Evolutionary conservation across 2,888 invertebrate species (phyloP), one percentile per base, ranked within the genome.

Genomic region (Drosophila mettleri): DNA sequence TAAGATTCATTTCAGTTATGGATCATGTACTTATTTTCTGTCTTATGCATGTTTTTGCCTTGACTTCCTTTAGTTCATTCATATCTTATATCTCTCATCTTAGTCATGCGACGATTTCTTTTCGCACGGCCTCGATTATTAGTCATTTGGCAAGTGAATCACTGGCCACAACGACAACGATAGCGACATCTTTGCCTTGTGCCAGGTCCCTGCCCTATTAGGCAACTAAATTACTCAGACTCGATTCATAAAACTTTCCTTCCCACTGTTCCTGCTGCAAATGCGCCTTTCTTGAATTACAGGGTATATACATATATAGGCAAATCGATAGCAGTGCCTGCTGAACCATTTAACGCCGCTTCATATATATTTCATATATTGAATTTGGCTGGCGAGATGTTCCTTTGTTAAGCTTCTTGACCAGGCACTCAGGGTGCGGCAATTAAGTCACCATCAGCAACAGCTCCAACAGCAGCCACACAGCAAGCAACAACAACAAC

Each of bases 341-440:
- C 9, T 3, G 45, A 27, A 16, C 31, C 46, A 29, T 48, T 48
- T 48, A 31, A 31, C 29, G 16, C 31, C 29, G 16, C 31, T 20
- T 29, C 18, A 31, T 8, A 48, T 31, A 31, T 48, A 48, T 59
- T 33, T 59, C 33, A 58, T 45, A 31, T 55, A 45, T 55, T 43
- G 20, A 43, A 24, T 51, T 51, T 34, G 69, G 39, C 59, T 66
- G 52, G 48, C 39, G 38, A 62, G 64, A 66, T 72, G 31, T 61
- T 68, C 73, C 57, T 69, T 64, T 54, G 77, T 73, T 85, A 85
- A 80, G 74, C 84, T 74, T 29, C 71, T 59, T 57, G 69, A 66
- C 65, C 72, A 71, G 63, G 74, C 83, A 67, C 53, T 76, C 45
- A 29, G 84, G 85, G 85, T 84, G 85, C 80, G 86, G 86, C 86